phyloP scores from a whole-genome alignment of 2,113 vertebrate species.

The Tychaedon coryphoeus region DNA sequence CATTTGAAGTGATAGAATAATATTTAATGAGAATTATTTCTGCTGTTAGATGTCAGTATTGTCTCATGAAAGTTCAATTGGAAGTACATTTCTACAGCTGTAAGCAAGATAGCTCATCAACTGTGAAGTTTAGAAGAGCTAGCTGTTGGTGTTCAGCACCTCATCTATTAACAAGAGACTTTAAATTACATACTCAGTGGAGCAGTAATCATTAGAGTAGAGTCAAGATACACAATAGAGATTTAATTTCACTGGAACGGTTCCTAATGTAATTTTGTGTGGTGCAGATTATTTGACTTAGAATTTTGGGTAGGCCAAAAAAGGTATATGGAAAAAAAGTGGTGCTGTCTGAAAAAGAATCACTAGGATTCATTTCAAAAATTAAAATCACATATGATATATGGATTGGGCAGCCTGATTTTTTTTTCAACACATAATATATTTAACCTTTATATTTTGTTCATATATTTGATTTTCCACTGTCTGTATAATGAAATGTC shows the following conservation, averaged over 20 bases:
- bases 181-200: conserved; percentile 56
- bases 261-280: conserved; percentile 59
- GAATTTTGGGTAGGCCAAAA: not conserved
- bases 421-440: not conserved
- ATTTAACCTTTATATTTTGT: conserved; percentile 39
- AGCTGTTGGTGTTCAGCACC: conserved; percentile 31
- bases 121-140: conserved; percentile 2
- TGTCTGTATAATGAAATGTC: conserved; percentile 23
- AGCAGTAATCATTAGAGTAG: conserved; percentile 47
- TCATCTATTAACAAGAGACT: conserved; percentile 49
- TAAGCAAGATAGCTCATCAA: not conserved
- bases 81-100: not conserved
- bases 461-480: conserved; percentile 47
- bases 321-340: not conserved
- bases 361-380: not conserved
- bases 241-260: conserved; percentile 53
- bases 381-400: not conserved
- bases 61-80: not conserved
- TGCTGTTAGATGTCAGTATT: conserved; percentile 59
- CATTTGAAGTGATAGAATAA: not conserved
- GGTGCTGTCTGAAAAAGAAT: not conserved
- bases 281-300: conserved; percentile 5
- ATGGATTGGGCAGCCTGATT: not conserved
- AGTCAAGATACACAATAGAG: conserved; percentile 30
- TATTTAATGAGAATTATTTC: not conserved